phyloP scores from a whole-genome alignment of 1,140 invertebrate genomes.

The Tribolium madens region DNA sequence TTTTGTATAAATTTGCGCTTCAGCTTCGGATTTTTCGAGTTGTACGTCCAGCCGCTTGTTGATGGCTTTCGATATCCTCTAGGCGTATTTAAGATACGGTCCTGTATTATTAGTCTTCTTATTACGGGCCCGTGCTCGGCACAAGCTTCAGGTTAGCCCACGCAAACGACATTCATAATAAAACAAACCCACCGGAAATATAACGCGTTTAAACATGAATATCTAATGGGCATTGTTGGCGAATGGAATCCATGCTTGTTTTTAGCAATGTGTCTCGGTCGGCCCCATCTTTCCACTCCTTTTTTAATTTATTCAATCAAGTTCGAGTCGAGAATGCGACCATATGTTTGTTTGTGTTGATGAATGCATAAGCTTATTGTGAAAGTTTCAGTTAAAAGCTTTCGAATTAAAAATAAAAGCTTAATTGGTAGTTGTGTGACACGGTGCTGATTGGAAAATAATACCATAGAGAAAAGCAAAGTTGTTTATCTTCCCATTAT shows the following conservation, averaged over 20 bases:
- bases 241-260: constrained; percentile 28
- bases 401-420: constrained; percentile 39
- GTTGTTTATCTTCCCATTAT: constrained; percentile 44
- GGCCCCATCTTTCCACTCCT: constrained; percentile 25
- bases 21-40: no score
- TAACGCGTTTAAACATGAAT: constrained; percentile 45
- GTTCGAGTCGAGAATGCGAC: constrained; percentile 41
- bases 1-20: no score
- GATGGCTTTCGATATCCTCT: not conserved
- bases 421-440: constrained; percentile 41
- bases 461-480: constrained; percentile 37
- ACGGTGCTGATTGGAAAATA: constrained; percentile 43
- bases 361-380: constrained; percentile 41
- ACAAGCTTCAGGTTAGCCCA: constrained; percentile 52
- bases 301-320: constrained; percentile 43
- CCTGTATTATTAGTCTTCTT: constrained; percentile 34
- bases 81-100: constrained; percentile 18
- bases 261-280: constrained; percentile 28
- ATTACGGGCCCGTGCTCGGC: constrained; percentile 52
- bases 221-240: constrained; percentile 42
- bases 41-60: not conserved
- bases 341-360: constrained; percentile 48
- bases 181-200: constrained; percentile 52
- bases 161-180: constrained; percentile 50
- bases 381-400: not conserved